Evolutionary conservation across 2,797 vertebrate genomes (phyloP), one percentile per base, ranked within the genome.

Genomic region (Saxicola maurus): DNA sequence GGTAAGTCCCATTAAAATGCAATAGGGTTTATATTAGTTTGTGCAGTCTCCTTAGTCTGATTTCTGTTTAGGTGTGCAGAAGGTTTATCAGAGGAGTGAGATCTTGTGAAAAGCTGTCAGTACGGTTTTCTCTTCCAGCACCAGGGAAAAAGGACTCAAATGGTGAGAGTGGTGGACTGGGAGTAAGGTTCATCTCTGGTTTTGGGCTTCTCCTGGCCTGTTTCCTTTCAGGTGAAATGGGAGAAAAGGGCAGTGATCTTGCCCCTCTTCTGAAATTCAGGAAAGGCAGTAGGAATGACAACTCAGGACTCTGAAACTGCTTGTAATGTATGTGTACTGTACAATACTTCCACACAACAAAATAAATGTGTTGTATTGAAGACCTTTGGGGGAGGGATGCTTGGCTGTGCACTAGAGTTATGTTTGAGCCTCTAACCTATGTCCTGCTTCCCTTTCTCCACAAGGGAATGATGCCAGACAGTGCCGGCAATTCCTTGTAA

Each of bases 281-380:
- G 42, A 56, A 74, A 89, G 38, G 23, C 37, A 49, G 52, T 51
- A 64, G 64, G 77, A 90, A 87, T 78, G 86, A 59, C 17, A 53
- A 3, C 69, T 94, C 65, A 85, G 61, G 75, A 64, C 74, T 93
- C 74, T 86, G 74, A 91, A 83, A 76, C 60, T 89, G 55, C 49
- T 84, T 79, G 52, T 94, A 51, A 91, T 75, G 35, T 73, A 57
- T 84, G 20, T 91, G 37, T 76, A 30, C 45, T 86, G 60, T 92
- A 68, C 40, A 42, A 27, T 42, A 42, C 28, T 78, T 62, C 74
- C 61, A 65, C 65, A 67, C 21, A 79, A 64, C 64, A 76, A 95
- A 95, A 96, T 95, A 96, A 95, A 96, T 35, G 31, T 82, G n/a
- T 92, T 74, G 17, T 66, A 38, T 89, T 3, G 1, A 80, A 85